Conservation (phyloP, 2,888 invertebrate species). For the Listrodromus nycthemerus region DNA sequence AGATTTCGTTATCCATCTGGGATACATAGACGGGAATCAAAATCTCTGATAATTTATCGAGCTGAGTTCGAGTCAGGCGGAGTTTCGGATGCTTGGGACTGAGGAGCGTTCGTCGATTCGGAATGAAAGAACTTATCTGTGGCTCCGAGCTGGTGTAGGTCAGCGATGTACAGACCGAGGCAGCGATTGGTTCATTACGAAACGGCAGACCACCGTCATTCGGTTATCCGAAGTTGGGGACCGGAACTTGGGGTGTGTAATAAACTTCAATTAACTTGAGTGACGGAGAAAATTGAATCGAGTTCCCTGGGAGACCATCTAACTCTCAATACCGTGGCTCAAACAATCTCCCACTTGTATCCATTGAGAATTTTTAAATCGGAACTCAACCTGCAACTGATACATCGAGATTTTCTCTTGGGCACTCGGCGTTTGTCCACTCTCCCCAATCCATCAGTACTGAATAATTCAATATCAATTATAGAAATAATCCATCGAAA, state of each 20-base stretch:
- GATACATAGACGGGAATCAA: background rate
- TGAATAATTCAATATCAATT: conserved; percentile 39
- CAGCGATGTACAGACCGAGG: background rate
- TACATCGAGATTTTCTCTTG: too few relatives aligned
- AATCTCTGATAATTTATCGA: background rate
- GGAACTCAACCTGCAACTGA: background rate
- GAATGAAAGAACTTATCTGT: background rate
- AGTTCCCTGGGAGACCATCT: background rate
- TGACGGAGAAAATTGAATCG: conserved; percentile 47
- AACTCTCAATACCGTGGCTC: background rate
- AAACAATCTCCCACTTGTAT: background rate
- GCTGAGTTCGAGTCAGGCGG: background rate
- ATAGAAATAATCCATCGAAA: conserved; percentile 36
- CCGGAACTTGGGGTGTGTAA: conserved; percentile 17
- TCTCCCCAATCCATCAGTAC: background rate
- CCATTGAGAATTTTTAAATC: conserved; percentile 16
- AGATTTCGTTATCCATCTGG: background rate
- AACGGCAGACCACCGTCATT: conserved; percentile 46
- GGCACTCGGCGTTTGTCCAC: too few relatives aligned
- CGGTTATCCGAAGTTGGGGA: conserved; percentile 53
- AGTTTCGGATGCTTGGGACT: background rate
- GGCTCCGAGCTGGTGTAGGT: background rate
- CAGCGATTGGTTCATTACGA: conserved; percentile 47
- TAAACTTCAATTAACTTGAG: conserved; percentile 53
- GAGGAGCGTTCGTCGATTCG: background rate